Base-by-base conservation (phyloP, 2,888 invertebrate species). In the Capitulum mitella region DNA sequence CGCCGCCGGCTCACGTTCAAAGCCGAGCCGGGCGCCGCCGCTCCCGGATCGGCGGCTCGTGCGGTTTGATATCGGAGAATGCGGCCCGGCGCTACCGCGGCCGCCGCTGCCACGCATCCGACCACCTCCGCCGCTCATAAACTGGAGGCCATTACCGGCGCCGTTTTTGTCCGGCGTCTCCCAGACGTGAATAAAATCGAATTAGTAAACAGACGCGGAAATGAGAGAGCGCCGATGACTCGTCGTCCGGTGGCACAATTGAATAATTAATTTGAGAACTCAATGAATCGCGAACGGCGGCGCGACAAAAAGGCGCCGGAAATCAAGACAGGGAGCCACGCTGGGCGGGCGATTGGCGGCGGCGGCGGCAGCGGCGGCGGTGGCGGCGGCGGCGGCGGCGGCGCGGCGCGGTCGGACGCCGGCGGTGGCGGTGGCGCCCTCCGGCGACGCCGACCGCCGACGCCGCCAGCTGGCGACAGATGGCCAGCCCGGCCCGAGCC, bases 251-350 rank as follows among this genome's bases (percentile, higher is more conserved):
- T 10, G 32, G 22, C 70, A 70, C 70, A 37, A 37, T 37, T 70
- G 37, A 70, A 70, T 70, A 70, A 70, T 70, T 70, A 70, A 70
- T 70, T 37, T 37, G 70, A 70, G 70, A 70, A 70, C 70, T 70
- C 32, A 70, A 70, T 70, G 70, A 70, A 70, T 34, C 37, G 26
- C 16, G 37, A 29, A 22, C 6, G 22, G 37, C 70, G 70, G 34
- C 37, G 37, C 70, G 70, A 19, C 16, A 70, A 70, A 61, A 70
- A 37, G 37, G 3, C 70, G 37, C 70, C 70, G 70, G 70, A 70
- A 70, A 70, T 16, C 29, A 37, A 26, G 19, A 22, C 22, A 37
- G 37, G 70, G 37, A 70, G 70, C 5, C 70, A 70, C 37, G 70
- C 70, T 70, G 70, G 6, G 70, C 34, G 37, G 19, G 19, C 37